Percentiles rank a stretch among this genome's conserved stretches.
Conservation (phyloP, 2,797 vertebrate species). For the Sebastes melanostomus region DNA sequence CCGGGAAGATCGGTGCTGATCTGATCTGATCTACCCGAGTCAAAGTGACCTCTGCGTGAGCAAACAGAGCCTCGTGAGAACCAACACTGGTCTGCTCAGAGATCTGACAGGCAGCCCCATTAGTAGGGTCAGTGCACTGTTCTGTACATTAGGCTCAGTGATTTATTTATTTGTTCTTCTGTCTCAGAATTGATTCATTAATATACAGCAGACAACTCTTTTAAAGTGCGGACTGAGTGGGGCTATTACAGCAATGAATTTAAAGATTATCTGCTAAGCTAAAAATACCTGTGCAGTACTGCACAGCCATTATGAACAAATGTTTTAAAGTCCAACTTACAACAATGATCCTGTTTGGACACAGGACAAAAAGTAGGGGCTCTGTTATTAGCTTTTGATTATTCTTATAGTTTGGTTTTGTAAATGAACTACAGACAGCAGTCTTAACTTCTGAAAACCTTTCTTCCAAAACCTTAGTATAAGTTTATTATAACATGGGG, state of each 20-base stretch:
- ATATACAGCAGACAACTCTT: background rate
- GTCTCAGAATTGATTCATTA: background rate
- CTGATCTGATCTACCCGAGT: background rate
- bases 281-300: background rate
- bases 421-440: too few species aligned
- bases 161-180: conserved; percentile 15
- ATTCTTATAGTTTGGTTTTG: too few species aligned
- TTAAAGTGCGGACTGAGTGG: background rate
- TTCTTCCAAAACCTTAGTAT: background rate
- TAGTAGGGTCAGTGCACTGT: conserved; percentile 2
- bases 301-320: background rate
- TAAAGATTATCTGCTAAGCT: background rate
- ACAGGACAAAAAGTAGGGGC: too few species aligned
- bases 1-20: background rate
- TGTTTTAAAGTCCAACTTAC: background rate
- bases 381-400: too few species aligned
- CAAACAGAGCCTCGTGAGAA: background rate
- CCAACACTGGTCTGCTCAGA: background rate
- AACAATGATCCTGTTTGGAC: background rate
- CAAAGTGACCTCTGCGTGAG: background rate
- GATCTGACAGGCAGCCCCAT: background rate
- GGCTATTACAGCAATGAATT: background rate
- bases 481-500: background rate
- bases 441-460: background rate
- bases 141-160: background rate